Base-by-base conservation (phyloP, 2,888 invertebrate species). In the Netelia fuscicornis region DNA sequence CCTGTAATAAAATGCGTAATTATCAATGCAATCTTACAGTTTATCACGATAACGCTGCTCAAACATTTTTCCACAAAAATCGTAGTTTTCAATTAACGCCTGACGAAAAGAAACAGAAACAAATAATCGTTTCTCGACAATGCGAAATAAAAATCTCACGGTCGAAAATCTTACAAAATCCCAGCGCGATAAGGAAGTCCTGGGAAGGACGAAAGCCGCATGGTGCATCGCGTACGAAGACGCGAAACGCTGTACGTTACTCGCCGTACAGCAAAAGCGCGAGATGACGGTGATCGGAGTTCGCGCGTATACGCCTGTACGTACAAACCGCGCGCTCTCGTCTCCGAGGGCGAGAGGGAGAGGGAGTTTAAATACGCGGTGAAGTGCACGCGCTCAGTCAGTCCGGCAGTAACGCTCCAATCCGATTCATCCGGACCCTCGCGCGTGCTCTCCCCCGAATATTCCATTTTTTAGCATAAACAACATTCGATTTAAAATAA, bases 381-480 rank as follows among this genome's bases (percentile, higher is more conserved):
- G 92, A 91, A 91, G 89, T 90, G 90, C 92, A 92, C 92, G 92
- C 93, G 92, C 91, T 93, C 90, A 90, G 92, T 92, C 93, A 93
- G 93, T 93, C 90, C 91, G 91, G 90, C 91, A 90, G 89, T 89
- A 91, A 92, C 92, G 91, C 91, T 91, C 91, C 90, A 90, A 92
- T 92, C 91, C 88, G 90, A 89, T 92, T 90, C 89, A 88, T 90
- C 89, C 89, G 88, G 88, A 89, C 88, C 86, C 67, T 80, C 77
- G 62, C 76, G 77, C 77, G 67, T 74, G 79, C 52, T 86, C 81
- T 78, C 58, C 77, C 75, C 76, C 81, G 58, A 85, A 67, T 78
- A 48, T 71, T 75, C 72, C 83, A 86, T 80, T 79, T 68, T 30
- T 80, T 17, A n/a, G 25, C 25, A 44, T 13, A 79, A 71, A 62